Base-by-base conservation (phyloP, 2,113 vertebrate species). In the Nyctereutes procyonoides region DNA sequence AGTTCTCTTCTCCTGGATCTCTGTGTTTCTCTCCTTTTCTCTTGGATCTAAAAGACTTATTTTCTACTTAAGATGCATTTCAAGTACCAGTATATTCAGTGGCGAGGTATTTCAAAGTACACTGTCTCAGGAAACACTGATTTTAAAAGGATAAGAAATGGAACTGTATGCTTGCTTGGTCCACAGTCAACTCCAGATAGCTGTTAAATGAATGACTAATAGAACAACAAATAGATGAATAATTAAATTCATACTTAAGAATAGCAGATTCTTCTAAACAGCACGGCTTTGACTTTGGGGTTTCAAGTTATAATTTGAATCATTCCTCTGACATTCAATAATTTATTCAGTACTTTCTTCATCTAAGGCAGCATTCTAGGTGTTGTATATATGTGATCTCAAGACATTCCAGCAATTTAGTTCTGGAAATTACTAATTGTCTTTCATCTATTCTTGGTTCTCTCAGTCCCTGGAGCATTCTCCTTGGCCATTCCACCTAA, bases 1-100 rank as follows among this genome's bases (percentile, higher is more conserved):
- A 24, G 16, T 67, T 77, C 83, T 90, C n/a, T 8, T 71, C 11
- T 95, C 88, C 56, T 91, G 48, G 32, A 90, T 74, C 20, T 82
- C 55, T 63, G 24, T 35, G 55, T 94, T 79, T 24, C 8, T 51
- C 69, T 85, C 16, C 2, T 19, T 69, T 90, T 76, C 38, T 77
- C 26, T 56, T 80, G 56, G 24, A 55, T 43, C 38, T 71, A 19
- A 77, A 92, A 80, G 55, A 69, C 38, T n/a, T 48, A 14, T 26
- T 94, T 85, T 86, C 79, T 93, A 56, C 16, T 60, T 91, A 80
- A 88, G 35, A 81, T 90, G 56, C 8, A 92, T 62, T 88, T 96
- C 69, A 76, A 79, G n/a, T 86, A 77, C 16, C 20, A 58, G 2
- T 65, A 4, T 81, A n/a, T 58, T 85, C 19, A 86, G 56, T 74